These are phyloP conservation scores for Pseudorectes ferrugineus DNA, from an alignment of 2,113 vertebrate genomes.

Conservation along the genomic window DNA sequence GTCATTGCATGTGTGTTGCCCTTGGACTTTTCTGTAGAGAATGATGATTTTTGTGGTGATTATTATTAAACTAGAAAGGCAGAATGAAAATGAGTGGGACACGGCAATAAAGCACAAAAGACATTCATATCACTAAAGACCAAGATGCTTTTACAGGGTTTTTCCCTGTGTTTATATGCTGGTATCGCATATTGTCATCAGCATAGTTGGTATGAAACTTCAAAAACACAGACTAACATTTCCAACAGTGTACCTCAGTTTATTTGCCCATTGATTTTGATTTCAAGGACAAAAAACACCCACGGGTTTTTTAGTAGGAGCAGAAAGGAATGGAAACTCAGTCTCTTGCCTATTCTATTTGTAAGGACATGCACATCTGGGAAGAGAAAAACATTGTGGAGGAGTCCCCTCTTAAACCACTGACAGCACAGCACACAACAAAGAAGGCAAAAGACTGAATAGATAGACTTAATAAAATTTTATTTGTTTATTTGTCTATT, in stretches of 20 bases:
- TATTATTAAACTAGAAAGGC: not conserved
- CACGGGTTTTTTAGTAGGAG: not conserved
- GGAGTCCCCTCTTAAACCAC: not conserved
- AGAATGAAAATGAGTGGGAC: not conserved
- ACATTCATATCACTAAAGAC: not conserved
- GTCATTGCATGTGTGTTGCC: not conserved
- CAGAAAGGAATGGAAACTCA: not conserved
- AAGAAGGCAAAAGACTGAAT: not conserved
- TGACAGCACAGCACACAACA: not conserved
- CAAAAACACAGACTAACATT: not conserved
- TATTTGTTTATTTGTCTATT: constrained; percentile 2
- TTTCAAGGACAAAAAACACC: not conserved
- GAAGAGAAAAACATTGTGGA: not conserved
- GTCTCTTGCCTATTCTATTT: not conserved
- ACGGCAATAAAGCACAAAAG: not conserved
- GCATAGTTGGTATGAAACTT: not conserved
- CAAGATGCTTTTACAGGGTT: not conserved
- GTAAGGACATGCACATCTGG: not conserved
- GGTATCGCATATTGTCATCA: not conserved
- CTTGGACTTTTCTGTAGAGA: not conserved
- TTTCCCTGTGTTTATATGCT: not conserved
- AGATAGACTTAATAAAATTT: not conserved
- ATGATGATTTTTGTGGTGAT: not conserved
- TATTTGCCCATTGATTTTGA: not conserved
- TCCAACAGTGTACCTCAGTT: not conserved